Base-by-base conservation (phyloP, 2,797 vertebrate species). In the Heterohyrax brucei region DNA sequence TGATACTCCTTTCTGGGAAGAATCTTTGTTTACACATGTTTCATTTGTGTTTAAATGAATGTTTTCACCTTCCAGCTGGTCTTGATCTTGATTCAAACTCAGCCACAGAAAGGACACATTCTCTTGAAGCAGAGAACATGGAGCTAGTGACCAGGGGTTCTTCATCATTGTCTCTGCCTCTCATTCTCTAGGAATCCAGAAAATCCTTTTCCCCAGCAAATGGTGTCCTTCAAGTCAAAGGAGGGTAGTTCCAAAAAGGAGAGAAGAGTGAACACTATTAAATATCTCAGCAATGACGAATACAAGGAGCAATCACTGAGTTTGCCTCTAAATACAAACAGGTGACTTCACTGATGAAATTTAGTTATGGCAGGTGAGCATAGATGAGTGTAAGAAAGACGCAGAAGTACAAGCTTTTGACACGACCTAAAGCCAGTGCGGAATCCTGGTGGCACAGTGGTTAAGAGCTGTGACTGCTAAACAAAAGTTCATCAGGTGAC, bases 161-260 rank as follows among this genome's bases (percentile, higher is more conserved):
- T 3, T 46, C 28, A n/a, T 89, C 33, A 46, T 46, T 68, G 80
- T 73, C 80, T 93, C 44, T 87, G 39, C 46, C 59, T 86, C 59
- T 50, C 78, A 14, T 13, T 46, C n/a, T 72, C 19, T 46, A 82
- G 2, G 53, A 89, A 87, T 33, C 8, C 46, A 81, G 56, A 95
- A 91, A 68, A 77, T 82, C 64, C 64, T 93, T 80, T 81, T 64
- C 56, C 77, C 48, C 59, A 79, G n/a, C 13, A 96, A 76, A 59
- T 62, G 64, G 6, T 68, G 16, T n/a, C 30, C 7, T 62, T 3
- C 78, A 28, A 70, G 46, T 73, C 22, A 70, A 77, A 88, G 4
- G n/a, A 87, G 19, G 53, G 22, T 61, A 82, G n/a, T 92, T 92
- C 93, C 28, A 81, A 88, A 92, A 89, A 76, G 22, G 5, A 86